phyloP scores from a whole-genome alignment of 2,797 vertebrate genomes.

The Hydrolagus colliei region DNA sequence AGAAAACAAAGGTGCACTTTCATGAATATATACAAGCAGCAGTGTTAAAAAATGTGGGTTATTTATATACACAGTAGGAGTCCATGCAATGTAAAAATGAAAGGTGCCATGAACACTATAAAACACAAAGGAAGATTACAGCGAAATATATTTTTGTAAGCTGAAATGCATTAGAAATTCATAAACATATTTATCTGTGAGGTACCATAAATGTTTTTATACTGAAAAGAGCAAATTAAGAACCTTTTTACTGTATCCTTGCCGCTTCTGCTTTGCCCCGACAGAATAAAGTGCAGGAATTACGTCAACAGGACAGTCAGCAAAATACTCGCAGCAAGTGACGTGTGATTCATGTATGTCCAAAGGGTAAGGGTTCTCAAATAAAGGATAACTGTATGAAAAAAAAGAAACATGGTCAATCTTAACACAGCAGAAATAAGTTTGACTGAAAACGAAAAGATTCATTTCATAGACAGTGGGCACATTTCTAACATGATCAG shows the following conservation, averaged over 20 bases:
- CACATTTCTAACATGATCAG: neutral
- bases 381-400: slow-evolving; percentile 84
- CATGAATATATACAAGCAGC: neutral
- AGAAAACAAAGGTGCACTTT: neutral
- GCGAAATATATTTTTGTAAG: neutral
- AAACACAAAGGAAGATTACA: slow-evolving; percentile 1
- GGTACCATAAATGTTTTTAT: neutral
- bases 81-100: neutral
- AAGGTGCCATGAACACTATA: neutral
- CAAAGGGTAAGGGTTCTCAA: slow-evolving; percentile 96
- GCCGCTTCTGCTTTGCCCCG: slow-evolving; percentile 90
- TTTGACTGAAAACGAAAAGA: neutral
- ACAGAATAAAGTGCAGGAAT: slow-evolving; percentile 98
- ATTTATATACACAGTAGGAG: neutral
- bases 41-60: neutral
- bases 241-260: slow-evolving; percentile 99
- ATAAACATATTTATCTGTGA: neutral
- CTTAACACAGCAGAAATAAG: neutral
- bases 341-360: slow-evolving; percentile 96
- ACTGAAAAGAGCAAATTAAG: neutral
- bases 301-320: slow-evolving; percentile 92
- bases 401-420: slow-evolving; percentile 33
- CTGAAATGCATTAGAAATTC: neutral
- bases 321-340: slow-evolving; percentile 95
- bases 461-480: neutral